Base-by-base conservation (phyloP, 2,113 vertebrate genomes). In the Forbesichthys agassizii region DNA sequence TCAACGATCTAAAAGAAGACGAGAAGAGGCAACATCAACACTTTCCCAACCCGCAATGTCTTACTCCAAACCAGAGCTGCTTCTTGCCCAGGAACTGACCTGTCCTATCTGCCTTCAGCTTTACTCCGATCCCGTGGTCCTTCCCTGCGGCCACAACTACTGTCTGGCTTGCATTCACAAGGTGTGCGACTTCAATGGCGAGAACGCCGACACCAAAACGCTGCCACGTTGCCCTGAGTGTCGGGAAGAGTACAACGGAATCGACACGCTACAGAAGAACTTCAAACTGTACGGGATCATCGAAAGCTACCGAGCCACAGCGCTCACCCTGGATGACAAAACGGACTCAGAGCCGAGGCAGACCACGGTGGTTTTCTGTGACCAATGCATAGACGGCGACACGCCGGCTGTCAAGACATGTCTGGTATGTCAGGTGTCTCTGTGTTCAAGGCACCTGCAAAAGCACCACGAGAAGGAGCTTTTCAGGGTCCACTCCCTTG, bases 91-190 rank as follows among this genome's bases (percentile, higher is more conserved):
- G 2, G 90, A 92, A 73, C 83, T 92, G 64, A 92, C 84, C 76
- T 92, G 92, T 51, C 81, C 91, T 0, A 90, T 93, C 69, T 93
- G 92, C 74, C 79, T 92, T 0, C 90, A 92, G 66, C 77, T 93
- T 18, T 93, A 69, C 75, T 66, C 47, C 0, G 75, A 91, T 14
- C 91, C 92, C 0, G 79, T 92, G 59, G 71, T 79, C 27, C 88
- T 93, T 46, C 90, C 90, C 9, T 92, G 92, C 18, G 90, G 91
- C 5, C 92, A 93, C 85, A 93, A 86, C 84, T 92, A 90, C 83
- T 93, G 92, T 5, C 64, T 46, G n/a, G 60, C 11, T 18, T 93
- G 92, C 6, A 88, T 93, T 69, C 3, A 0, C 62, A 71, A 74
- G 49, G 71, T 71, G 5, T 33, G 47, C 0, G 6, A 52, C 3